These are phyloP conservation scores for Cartodere bifasciata DNA, from an alignment of 2,888 invertebrate genomes.

Conservation along the genomic window DNA sequence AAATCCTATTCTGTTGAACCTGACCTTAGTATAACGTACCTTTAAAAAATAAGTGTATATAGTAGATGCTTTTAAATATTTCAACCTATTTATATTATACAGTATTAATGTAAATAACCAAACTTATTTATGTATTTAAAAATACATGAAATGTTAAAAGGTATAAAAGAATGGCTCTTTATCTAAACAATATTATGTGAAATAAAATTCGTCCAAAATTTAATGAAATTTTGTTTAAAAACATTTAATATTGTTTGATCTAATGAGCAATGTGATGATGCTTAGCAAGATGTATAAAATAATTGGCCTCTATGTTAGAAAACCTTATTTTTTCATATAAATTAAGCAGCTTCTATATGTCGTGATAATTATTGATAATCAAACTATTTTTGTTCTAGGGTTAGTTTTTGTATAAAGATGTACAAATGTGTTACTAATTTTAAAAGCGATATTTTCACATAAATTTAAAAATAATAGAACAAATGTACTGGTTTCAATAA, in stretches of 20 bases:
- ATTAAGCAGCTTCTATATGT: conserved; percentile 34
- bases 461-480: too few relatives aligned
- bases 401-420: too few relatives aligned
- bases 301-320: conserved; percentile 26
- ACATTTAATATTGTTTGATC: too few relatives aligned
- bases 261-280: conserved; percentile 21
- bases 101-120: conserved; percentile 27
- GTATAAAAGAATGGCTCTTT: too few relatives aligned
- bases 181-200: too few relatives aligned
- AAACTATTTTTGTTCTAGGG: too few relatives aligned
- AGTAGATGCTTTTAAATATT: conserved; percentile 26
- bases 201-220: too few relatives aligned
- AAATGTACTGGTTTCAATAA: too few relatives aligned
- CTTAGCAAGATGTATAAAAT: conserved; percentile 17
- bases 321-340: conserved; percentile 31
- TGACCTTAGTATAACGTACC: conserved; percentile 2
- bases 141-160: conserved; percentile 1
- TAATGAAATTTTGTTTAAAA: too few relatives aligned
- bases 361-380: conserved; percentile 24
- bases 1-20: conserved; percentile 4
- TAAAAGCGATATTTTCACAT: too few relatives aligned
- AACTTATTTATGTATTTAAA: conserved; percentile 23
- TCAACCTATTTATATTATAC: conserved; percentile 26
- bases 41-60: conserved; percentile 21
- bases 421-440: too few relatives aligned